Base-by-base conservation (phyloP, 2,888 invertebrate species). In the Tetheella fluctuosa region DNA sequence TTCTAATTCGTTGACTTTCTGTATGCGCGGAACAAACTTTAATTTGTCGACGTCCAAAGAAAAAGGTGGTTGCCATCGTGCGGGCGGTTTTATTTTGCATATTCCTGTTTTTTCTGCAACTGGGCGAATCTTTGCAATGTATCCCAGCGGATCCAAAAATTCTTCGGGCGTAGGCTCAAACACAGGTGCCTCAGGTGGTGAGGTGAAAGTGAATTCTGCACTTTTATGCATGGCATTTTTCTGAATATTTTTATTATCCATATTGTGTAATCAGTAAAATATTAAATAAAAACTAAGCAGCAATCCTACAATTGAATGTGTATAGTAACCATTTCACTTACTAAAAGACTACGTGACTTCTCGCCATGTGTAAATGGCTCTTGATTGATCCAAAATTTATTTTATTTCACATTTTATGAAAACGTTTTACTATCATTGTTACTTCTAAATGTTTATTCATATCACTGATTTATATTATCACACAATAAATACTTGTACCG, bases 41-140 rank as follows among this genome's bases (percentile, higher is more conserved):
- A 94, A 85, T 86, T 92, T 93, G 77, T 96, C 95, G 60, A 96
- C 95, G 88, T 97, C 95, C 71, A 97, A 94, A 54, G 96, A 96
- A 94, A 97, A 97, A 58, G 96, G 96, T 70, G 96, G 96, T 79
- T 96, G 95, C 96, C 96, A 97, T 69, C 95, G 94, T 80, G 94
- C 85, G 59, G 96, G 96, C 59, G 96, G 96, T 75, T 94, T 95
- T 76, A 97, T 96, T 93, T 96, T 96, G 81, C 96, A 96, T 67
- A 97, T 96, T 64, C 96, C 96, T 64, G 94, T 94, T 85, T 95
- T 94, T 83, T 96, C 95, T 13, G 96, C 96, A 56, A 95, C 94
- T 23, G 95, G 95, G 59, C 95, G 93, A 70, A 97, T 96, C 90
- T 96, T 96, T 48, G 94, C 95, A 61, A 97, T 95, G 81, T 96